Evolutionary conservation across 2,888 invertebrate genomes (phyloP), one percentile per base, ranked within the genome.

Genomic region (Athalia cordata): DNA sequence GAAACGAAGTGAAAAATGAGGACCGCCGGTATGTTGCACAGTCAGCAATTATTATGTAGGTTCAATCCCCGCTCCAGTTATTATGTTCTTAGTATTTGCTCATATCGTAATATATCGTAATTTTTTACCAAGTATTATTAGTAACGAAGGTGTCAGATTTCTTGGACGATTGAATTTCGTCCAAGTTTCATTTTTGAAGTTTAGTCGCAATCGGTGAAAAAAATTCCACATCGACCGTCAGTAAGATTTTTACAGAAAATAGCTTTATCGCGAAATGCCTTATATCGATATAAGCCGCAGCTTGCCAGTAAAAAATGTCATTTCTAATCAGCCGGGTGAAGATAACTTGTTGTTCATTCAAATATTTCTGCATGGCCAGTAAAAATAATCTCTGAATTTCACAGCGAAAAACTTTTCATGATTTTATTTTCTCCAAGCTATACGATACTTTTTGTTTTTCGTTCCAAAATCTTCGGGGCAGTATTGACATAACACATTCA

Each of bases 401-500:
- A 29, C 29, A 29, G 29, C 29, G 29, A 29, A 29, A 29, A 29
- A 29, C 29, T 29, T 29, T 29, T 29, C 29, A 29, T 29, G 29
- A 29, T 29, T 29, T 29, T 2, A 29, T 29, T 29, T 29, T 29
- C 29, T 29, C 29, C 2, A 29, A 29, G 29, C 29, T 29, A 29
- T 29, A 29, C 29, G 0, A 29, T 29, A 29, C 72, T 3, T n/a
- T 43, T 11, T 15, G 9, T 15, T 52, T 15, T 3, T 13, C 15
- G 13, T 52, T 11, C 15, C 15, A 15, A 45, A n/a, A 11, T 72
- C 15, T 43, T 8, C 47, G 59, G 59, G 52, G 57, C 79, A 80
- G 81, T 83, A 84, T 84, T 80, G 84, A 84, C 82, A 84, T 82
- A 84, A 84, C 83, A 81, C 78, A 79, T 80, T 79, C 81, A 49